Percentiles rank a stretch among this genome's conserved stretches.
These are phyloP conservation scores for Sarcophaga bullata DNA, from an alignment of 1,140 invertebrate genomes.

Conservation along the genomic window DNA sequence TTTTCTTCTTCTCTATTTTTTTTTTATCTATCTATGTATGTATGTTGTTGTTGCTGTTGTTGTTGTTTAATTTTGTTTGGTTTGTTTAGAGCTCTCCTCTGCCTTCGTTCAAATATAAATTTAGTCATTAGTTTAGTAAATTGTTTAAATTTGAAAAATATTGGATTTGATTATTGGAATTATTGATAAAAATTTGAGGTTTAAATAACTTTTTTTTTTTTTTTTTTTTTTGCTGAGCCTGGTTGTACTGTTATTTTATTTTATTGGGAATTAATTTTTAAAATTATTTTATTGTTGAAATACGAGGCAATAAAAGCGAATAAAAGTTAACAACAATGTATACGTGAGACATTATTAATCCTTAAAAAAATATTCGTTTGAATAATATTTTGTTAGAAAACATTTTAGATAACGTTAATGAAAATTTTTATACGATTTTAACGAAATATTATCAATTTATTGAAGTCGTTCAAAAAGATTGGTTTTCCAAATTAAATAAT, in stretches of 20 bases:
- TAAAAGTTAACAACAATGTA: no score
- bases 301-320: no score
- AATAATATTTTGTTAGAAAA: no score
- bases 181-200: background rate
- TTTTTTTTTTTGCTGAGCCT: no score
- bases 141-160: conserved; percentile 16
- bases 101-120: background rate
- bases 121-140: conserved; percentile 15
- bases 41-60: background rate
- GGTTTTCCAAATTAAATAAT: no score
- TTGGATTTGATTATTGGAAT: background rate
- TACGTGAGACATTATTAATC: no score
- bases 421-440: no score
- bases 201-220: background rate
- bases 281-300: background rate
- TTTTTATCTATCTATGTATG: background rate
- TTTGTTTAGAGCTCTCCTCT: no score
- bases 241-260: background rate
- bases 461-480: no score
- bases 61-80: background rate
- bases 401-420: no score
- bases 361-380: no score
- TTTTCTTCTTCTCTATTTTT: background rate
- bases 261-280: background rate
- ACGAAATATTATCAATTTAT: no score